Conservation (phyloP, 2,113 vertebrate species). For the Gopherus flavomarginatus region DNA sequence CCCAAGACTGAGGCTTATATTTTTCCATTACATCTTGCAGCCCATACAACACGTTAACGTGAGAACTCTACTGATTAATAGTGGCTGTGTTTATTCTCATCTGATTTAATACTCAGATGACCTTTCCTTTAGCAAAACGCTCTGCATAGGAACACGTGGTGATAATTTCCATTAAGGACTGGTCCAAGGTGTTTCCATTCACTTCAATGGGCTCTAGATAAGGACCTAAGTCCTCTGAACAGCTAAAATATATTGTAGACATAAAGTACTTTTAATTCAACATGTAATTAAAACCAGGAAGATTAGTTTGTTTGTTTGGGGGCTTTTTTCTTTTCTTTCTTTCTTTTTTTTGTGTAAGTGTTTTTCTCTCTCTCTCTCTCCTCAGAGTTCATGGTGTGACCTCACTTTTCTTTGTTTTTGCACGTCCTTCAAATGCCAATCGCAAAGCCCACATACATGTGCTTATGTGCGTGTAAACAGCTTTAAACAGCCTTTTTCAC, state of each 20-base stretch:
- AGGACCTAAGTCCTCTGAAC: background rate
- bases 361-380: background rate
- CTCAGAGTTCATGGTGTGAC: background rate
- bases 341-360: background rate
- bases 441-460: background rate
- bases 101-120: conserved; percentile 17
- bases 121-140: background rate
- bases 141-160: background rate
- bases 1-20: background rate
- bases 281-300: background rate
- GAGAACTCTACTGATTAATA: background rate
- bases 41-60: background rate
- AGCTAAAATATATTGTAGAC: background rate
- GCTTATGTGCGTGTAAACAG: background rate
- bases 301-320: background rate
- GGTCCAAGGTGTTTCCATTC: background rate
- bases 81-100: background rate
- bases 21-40: background rate
- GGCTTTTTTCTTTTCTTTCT: background rate
- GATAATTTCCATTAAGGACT: conserved; percentile 1
- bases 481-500: conserved; percentile 12
- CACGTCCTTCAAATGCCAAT: accelerated
- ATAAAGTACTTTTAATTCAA: conserved; percentile 24
- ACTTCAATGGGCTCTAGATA: background rate
- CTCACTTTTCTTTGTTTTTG: background rate